A percentile compares a stretch with the other conserved stretches of the same genome.
Conservation (phyloP, 2,888 invertebrate species). For the Drosophila kambysellisi region DNA sequence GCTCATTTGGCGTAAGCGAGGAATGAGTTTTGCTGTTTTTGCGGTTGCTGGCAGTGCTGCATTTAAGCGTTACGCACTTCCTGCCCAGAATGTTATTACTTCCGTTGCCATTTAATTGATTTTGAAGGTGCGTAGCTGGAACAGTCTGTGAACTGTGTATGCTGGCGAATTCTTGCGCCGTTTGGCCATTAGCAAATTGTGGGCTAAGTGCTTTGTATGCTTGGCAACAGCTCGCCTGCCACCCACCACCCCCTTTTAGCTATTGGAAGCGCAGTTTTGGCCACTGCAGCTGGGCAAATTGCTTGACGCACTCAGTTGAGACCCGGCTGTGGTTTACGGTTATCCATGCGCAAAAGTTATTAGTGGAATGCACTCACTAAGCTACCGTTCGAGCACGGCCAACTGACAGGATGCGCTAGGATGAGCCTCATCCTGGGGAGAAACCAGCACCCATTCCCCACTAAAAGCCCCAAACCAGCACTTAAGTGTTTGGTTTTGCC, state of each 20-base stretch:
- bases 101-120: slow-evolving; percentile 81
- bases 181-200: slow-evolving; percentile 77
- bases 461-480: slow-evolving; percentile 72
- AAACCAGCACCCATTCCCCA: not conserved
- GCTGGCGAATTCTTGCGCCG: slow-evolving; percentile 52
- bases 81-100: slow-evolving; percentile 79
- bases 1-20: slow-evolving; percentile 67
- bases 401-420: slow-evolving; percentile 22
- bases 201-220: slow-evolving; percentile 73
- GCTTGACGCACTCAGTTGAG: slow-evolving; percentile 47
- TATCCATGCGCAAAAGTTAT: slow-evolving; percentile 78
- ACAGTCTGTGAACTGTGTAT: slow-evolving; percentile 5
- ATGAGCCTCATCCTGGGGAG: not conserved
- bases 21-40: slow-evolving; percentile 65
- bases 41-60: slow-evolving; percentile 61
- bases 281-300: slow-evolving; percentile 51
- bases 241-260: not conserved
- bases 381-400: slow-evolving; percentile 21
- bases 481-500: slow-evolving; percentile 63
- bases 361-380: slow-evolving; percentile 67
- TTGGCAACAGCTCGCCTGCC: slow-evolving; percentile 17
- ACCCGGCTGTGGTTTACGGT: slow-evolving; percentile 51
- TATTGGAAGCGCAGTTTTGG: slow-evolving; percentile 46
- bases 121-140: slow-evolving; percentile 70
- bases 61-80: slow-evolving; percentile 78